Evolutionary conservation across 2,113 vertebrate species (phyloP), one percentile per base, ranked within the genome.

Genomic region (Philantomba maxwellii): DNA sequence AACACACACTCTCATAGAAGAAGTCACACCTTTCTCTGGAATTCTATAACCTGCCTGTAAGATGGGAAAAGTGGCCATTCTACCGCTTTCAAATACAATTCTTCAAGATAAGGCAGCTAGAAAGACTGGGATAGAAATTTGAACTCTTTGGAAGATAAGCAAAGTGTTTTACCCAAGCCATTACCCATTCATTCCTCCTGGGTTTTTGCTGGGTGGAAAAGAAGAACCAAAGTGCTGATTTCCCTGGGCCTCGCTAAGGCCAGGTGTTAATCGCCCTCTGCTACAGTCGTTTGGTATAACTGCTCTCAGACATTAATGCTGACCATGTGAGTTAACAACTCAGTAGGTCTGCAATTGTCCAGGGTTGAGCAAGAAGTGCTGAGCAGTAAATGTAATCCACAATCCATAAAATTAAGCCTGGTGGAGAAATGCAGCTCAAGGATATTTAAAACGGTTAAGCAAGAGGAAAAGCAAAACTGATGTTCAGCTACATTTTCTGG

Each of bases 381-480:
- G 96, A 97, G 96, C 96, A 93, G 97, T 98, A 97, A 98, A 93
- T 81, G 96, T 96, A 94, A 97, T 94, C 97, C 95, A 96, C 96
- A 97, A 92, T 87, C 97, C 97, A 96, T 97, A 97, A 97, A 98
- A 98, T 96, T 96, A 97, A 95, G 93, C 88, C 95, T 94, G 78
- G 62, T 96, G 89, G 91, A 97, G 97, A 97, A 97, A 97, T 58
- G 97, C 97, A 73, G 73, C 85, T 94, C 85, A 94, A 95, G 96
- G 96, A 91, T 95, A 89, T 98, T 98, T 96, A 91, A 84, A 86
- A 97, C 78, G 95, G 96, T 97, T 94, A 93, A 97, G 91, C 88
- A 53, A 88, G 87, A 94, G 36, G 91, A 92, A 97, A 91, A 96
- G 80, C 86, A 95, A 97, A 97, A 94, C 66, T 89, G 91, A 94